Percentiles rank a stretch among this genome's conserved stretches.
Conservation (phyloP, 2,113 vertebrate genomes). For the Sarotherodon lohbergeri region DNA sequence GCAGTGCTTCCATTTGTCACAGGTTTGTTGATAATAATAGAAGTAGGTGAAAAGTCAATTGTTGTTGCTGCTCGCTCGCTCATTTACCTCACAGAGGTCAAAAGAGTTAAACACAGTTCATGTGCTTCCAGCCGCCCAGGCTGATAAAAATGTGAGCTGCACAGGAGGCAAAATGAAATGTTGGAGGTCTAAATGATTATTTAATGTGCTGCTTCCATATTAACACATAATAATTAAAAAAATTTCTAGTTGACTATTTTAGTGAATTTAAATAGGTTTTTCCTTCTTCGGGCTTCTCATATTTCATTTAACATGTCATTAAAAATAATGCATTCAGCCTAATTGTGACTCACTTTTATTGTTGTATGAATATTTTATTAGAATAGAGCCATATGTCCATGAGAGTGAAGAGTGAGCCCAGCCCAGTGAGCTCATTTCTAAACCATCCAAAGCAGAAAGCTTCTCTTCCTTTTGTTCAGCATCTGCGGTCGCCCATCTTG, state of each 20-base stretch:
- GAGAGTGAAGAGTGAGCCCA: not conserved
- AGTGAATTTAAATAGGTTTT: not conserved
- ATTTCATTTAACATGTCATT: not conserved
- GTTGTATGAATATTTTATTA: not conserved
- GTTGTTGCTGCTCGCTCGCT: not conserved
- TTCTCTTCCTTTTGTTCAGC: not conserved
- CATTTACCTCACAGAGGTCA: slow-evolving; percentile 7
- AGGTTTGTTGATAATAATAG: slow-evolving; percentile 37
- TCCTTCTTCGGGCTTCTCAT: not conserved
- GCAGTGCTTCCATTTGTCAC: not conserved
- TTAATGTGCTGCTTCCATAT: not conserved
- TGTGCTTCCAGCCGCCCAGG: not conserved
- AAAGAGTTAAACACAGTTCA: not conserved
- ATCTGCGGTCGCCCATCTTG: not conserved
- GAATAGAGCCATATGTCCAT: not conserved
- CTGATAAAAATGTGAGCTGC: not conserved
- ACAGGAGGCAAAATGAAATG: not conserved
- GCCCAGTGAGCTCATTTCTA: not conserved
- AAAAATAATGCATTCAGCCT: not conserved
- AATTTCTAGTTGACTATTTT: not conserved
- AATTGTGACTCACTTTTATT: not conserved
- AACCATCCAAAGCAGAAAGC: not conserved
- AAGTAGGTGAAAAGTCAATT: slow-evolving; percentile 65
- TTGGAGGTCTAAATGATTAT: not conserved
- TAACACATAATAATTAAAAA: not conserved